Conservation (phyloP, 2,888 invertebrate genomes). For the Poecilobothrus nobilitatus region DNA sequence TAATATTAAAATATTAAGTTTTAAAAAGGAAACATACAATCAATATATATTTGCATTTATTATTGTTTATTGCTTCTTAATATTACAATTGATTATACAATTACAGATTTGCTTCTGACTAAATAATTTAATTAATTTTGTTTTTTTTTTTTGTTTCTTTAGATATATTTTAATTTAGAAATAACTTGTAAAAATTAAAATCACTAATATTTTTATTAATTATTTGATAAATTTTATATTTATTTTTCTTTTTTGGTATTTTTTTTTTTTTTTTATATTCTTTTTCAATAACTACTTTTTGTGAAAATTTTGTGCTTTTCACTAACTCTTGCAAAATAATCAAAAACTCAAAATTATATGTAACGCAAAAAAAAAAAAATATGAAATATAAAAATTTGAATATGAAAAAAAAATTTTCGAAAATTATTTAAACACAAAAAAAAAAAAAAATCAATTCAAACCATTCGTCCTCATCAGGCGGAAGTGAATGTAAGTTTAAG, state of each 20-base stretch:
- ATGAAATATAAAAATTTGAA: neutral
- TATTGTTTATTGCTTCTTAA: too few species aligned
- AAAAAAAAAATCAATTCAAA: slow-evolving; percentile 17
- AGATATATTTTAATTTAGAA: slow-evolving; percentile 15
- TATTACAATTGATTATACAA: too few species aligned
- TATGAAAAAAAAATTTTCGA: neutral
- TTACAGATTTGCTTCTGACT: too few species aligned
- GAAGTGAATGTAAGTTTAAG: slow-evolving; percentile 62
- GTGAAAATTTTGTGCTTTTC: neutral
- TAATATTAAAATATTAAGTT: too few species aligned
- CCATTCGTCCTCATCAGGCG: slow-evolving; percentile 51
- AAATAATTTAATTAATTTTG: slow-evolving; percentile 27
- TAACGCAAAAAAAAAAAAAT: neutral
- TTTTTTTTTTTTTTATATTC: neutral
- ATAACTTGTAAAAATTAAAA: neutral
- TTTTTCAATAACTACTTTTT: too few species aligned
- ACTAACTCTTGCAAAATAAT: neutral
- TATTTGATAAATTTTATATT: neutral
- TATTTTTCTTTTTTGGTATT: neutral
- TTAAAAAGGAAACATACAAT: too few species aligned
- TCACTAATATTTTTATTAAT: neutral
- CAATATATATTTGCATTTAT: too few species aligned
- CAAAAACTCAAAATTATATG: neutral
- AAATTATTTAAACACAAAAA: slow-evolving; percentile 9
- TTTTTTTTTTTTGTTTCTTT: slow-evolving; percentile 24